Conservation (phyloP, 2,113 vertebrate species). For the Acanthisitta chloris region DNA sequence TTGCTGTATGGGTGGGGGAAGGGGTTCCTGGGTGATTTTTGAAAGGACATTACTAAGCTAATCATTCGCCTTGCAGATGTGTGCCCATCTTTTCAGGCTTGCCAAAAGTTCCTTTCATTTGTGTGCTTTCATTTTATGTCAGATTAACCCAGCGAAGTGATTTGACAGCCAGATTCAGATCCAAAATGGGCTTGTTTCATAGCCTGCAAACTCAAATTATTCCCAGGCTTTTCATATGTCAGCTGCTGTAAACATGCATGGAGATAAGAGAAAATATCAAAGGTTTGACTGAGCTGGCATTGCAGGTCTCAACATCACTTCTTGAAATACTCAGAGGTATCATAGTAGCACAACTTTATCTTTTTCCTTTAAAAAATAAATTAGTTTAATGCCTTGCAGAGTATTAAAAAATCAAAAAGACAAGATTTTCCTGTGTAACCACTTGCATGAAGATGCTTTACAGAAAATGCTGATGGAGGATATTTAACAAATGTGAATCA, state of each 20-base stretch:
- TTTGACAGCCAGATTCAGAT: slow-evolving; percentile 28
- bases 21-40: neutral
- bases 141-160: neutral
- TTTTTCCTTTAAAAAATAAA: neutral
- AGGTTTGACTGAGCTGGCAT: neutral
- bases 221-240: slow-evolving; percentile 22
- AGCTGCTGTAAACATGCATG: neutral
- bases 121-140: slow-evolving; percentile 40
- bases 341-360: neutral
- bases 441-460: neutral
- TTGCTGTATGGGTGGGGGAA: neutral
- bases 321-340: neutral
- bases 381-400: neutral
- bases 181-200: slow-evolving; percentile 12
- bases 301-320: neutral
- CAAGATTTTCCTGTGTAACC: neutral
- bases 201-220: slow-evolving; percentile 32
- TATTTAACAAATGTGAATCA: neutral
- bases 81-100: neutral
- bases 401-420: neutral
- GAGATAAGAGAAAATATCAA: slow-evolving; percentile 10
- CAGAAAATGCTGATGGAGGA: neutral
- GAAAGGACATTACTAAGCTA: slow-evolving; percentile 8
- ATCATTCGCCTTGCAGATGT: neutral
- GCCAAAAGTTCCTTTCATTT: neutral